Evolutionary conservation across 1,140 invertebrate genomes (phyloP), one percentile per base, ranked within the genome.

Genomic region (Eubasilissa regina): DNA sequence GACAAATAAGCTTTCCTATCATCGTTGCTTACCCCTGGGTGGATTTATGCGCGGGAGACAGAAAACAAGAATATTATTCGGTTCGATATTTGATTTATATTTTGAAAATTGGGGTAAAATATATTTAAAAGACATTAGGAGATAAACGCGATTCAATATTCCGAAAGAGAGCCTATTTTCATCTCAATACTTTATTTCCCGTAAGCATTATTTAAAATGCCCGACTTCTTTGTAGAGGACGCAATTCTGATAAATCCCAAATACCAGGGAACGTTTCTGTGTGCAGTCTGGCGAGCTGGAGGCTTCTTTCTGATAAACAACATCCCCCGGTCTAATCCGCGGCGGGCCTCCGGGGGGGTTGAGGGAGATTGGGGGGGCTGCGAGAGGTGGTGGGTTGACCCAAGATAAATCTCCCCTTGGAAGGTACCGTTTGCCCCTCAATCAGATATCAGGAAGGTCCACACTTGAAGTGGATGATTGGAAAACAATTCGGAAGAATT

Each of bases 261-360:
- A 68, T 48, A 48, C 43, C 21, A 10, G 15, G 12, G 45, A 68
- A 45, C 64, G 60, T 8, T 58, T 58, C 3, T 25, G 60, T 68
- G 64, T 17, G 64, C 43, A 17, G 64, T 68, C n/a, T 68, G 15
- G 43, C 64, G 43, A 7, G 17, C 17, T 68, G 35, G 64, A 10
- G 64, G 64, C 64, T 35, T 68, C 48, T 51, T 51, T 13, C 64
- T 68, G 64, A 68, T 68, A 68, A 68, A 68, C 64, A 68, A 68
- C 64, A 45, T 47, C n/a, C 64, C 19, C 4, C 44, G 12, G n/a
- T 68, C 64, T 68, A 68, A 68, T 68, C 64, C 64, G 15, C n/a
- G 44, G 64, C n/a, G 6, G 43, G 60, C 35, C 35, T 13, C 13
- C 60, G 1, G 60, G 25, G 60, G 25, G 25, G 25, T 15, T 8